These are phyloP conservation scores for Remorina albescens DNA, from an alignment of 2,797 vertebrate species.

Conservation along the genomic window DNA sequence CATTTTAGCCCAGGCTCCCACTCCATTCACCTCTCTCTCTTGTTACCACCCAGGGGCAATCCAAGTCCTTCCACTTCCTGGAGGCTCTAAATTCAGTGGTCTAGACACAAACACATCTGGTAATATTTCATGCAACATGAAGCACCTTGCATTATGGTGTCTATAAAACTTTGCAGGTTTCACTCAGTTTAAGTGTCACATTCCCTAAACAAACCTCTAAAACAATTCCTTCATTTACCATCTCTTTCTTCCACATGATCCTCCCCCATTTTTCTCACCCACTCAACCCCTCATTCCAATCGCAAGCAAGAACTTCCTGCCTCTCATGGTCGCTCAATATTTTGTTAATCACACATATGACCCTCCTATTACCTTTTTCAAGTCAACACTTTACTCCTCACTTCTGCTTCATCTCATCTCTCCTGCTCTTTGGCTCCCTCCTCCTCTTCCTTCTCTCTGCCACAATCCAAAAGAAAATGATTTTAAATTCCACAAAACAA, in stretches of 20 bases:
- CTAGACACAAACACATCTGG: slow-evolving; percentile 30
- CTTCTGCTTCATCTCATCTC: slow-evolving; percentile 11
- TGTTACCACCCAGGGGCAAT: slow-evolving; percentile 60
- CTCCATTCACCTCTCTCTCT: slow-evolving; percentile 50
- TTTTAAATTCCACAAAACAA: slow-evolving; percentile 47
- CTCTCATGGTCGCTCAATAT: slow-evolving; percentile 54
- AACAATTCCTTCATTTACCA: background rate
- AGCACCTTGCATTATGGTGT: slow-evolving; percentile 2
- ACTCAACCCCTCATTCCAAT: slow-evolving; percentile 74
- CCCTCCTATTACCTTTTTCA: slow-evolving; percentile 47
- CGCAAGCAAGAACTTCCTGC: slow-evolving; percentile 71
- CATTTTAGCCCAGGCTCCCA: slow-evolving; percentile 63
- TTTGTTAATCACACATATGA: slow-evolving; percentile 29
- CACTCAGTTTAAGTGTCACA: background rate
- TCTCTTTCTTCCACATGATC: slow-evolving; percentile 50
- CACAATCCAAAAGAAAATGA: slow-evolving; percentile 21
- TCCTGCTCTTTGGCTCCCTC: background rate
- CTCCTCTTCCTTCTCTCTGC: background rate
- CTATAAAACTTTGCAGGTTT: background rate
- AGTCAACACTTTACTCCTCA: slow-evolving; percentile 16
- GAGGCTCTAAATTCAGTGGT: slow-evolving; percentile 10
- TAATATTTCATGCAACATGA: background rate
- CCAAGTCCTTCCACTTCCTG: slow-evolving; percentile 36
- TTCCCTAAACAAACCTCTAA: background rate
- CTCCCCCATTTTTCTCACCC: slow-evolving; percentile 63